These are phyloP conservation scores for Anagrus nilaparvatae DNA, from an alignment of 1,140 invertebrate genomes.

Conservation along the genomic window DNA sequence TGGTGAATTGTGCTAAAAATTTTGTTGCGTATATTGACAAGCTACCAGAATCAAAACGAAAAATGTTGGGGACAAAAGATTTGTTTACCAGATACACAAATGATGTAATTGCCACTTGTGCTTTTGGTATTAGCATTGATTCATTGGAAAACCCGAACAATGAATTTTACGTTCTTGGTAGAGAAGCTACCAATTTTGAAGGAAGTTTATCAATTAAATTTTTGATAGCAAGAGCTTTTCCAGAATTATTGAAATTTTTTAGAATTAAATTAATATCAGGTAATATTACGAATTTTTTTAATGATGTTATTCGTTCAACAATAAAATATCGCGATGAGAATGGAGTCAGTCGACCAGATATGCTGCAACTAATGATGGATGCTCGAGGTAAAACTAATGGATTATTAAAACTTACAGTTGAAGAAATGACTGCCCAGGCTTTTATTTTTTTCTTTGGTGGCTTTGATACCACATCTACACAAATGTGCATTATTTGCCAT, in stretches of 20 bases:
- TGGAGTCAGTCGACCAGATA: conserved; percentile 22
- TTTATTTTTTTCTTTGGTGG: conserved; percentile 35
- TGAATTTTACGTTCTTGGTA: conserved; percentile 12
- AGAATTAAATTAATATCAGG: not conserved
- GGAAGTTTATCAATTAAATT: not conserved
- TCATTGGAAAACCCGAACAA: conserved; percentile 11
- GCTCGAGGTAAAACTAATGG: conserved; percentile 18
- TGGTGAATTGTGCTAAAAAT: conserved; percentile 23
- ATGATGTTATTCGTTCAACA: conserved; percentile 16
- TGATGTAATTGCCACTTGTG: conserved; percentile 27
- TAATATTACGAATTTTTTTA: conserved; percentile 21
- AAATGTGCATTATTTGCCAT: conserved; percentile 25
- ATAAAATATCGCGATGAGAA: conserved; percentile 19
- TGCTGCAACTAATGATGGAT: conserved; percentile 31
- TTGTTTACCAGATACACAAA: conserved; percentile 28
- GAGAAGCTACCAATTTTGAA: conserved; percentile 1
- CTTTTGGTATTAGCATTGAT: conserved; percentile 13
- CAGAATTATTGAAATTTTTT: not conserved
- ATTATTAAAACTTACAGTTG: too few relatives aligned
- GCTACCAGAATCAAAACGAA: conserved; percentile 13
- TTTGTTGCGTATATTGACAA: conserved; percentile 23
- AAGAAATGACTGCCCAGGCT: conserved; percentile 23
- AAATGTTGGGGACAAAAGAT: conserved; percentile 24
- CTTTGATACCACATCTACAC: conserved; percentile 33
- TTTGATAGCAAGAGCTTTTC: not conserved